Percentiles rank a stretch among this genome's conserved stretches.
These are phyloP conservation scores for Drosophila recens DNA, from an alignment of 2,888 invertebrate species.

Conservation along the genomic window DNA sequence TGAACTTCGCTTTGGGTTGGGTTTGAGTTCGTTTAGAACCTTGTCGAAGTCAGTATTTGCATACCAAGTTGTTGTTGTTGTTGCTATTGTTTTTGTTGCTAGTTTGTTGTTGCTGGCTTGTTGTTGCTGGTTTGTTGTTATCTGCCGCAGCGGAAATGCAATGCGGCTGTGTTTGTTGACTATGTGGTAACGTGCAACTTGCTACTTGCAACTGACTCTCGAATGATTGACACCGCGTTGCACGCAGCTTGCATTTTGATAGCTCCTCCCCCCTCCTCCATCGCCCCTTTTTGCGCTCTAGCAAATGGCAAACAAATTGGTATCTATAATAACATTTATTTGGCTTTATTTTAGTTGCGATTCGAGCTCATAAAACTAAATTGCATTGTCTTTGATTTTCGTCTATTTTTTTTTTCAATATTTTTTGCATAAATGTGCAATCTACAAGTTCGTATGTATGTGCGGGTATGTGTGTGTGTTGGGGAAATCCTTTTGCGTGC, in stretches of 20 bases:
- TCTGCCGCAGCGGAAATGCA: slow-evolving; percentile 77
- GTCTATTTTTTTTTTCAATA: slow-evolving; percentile 38
- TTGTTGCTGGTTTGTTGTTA: slow-evolving; percentile 41
- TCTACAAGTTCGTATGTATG: not conserved
- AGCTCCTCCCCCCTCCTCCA: slow-evolving; percentile 1
- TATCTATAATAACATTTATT: slow-evolving; percentile 61
- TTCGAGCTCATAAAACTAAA: slow-evolving; percentile 67
- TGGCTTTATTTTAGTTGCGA: slow-evolving; percentile 33
- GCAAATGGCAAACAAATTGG: slow-evolving; percentile 61
- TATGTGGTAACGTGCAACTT: slow-evolving; percentile 44
- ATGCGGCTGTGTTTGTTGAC: slow-evolving; percentile 50
- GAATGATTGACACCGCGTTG: slow-evolving; percentile 72
- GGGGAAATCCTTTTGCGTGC: slow-evolving; percentile 54
- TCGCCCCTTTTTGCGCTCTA: not conserved
- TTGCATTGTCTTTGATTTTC: slow-evolving; percentile 64
- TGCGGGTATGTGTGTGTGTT: slow-evolving; percentile 15
- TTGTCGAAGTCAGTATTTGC: slow-evolving; percentile 60
- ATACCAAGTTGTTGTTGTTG: slow-evolving; percentile 50
- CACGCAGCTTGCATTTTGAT: slow-evolving; percentile 75
- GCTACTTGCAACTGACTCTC: slow-evolving; percentile 27
- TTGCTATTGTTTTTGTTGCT: slow-evolving; percentile 29
- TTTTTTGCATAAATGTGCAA: slow-evolving; percentile 58
- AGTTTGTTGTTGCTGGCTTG: slow-evolving; percentile 29
- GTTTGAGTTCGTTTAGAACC: slow-evolving; percentile 40
- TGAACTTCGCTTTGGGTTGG: slow-evolving; percentile 17